Evolutionary conservation across 2,113 vertebrate genomes (phyloP).

Genomic region (Isurus oxyrinchus): DNA sequence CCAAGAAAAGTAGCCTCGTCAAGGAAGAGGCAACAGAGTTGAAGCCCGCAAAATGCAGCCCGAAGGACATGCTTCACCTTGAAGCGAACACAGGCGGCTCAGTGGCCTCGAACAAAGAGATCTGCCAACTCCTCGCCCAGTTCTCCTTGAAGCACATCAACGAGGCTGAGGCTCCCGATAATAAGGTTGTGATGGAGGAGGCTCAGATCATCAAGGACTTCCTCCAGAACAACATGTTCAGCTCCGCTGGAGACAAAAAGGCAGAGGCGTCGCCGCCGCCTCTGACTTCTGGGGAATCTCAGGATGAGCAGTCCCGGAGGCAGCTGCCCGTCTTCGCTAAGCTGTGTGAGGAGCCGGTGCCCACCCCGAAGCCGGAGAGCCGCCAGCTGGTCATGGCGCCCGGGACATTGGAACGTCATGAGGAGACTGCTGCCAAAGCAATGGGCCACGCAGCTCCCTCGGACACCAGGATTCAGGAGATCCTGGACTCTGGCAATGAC

Average conservation of each 20-base stretch:
- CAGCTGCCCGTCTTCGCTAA: conserved; percentile 49
- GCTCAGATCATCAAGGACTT: conserved; percentile 44
- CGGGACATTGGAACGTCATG: background rate
- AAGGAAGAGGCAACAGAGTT: background rate
- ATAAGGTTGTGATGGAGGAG: conserved; percentile 41
- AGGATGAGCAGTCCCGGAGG: conserved; percentile 44
- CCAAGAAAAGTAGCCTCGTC: background rate
- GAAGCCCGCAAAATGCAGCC: background rate
- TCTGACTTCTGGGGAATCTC: background rate
- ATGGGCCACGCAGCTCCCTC: rapidly evolving
- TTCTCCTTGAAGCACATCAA: conserved; percentile 39
- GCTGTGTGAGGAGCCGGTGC: conserved; percentile 39
- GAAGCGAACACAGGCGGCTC: background rate
- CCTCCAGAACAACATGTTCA: conserved; percentile 41
- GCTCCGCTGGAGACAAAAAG: conserved; percentile 19
- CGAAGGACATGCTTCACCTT: background rate
- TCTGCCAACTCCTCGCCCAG: conserved; percentile 43
- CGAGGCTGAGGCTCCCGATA: conserved; percentile 16
- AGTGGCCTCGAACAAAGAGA: conserved; percentile 34
- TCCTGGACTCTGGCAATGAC: background rate
- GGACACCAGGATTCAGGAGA: background rate
- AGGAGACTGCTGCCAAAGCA: too few relatives aligned
- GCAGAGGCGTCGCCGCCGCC: background rate
- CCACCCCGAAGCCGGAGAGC: background rate
- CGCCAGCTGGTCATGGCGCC: background rate